Base-by-base conservation (phyloP, 2,113 vertebrate species). In the Ellobius talpinus region DNA sequence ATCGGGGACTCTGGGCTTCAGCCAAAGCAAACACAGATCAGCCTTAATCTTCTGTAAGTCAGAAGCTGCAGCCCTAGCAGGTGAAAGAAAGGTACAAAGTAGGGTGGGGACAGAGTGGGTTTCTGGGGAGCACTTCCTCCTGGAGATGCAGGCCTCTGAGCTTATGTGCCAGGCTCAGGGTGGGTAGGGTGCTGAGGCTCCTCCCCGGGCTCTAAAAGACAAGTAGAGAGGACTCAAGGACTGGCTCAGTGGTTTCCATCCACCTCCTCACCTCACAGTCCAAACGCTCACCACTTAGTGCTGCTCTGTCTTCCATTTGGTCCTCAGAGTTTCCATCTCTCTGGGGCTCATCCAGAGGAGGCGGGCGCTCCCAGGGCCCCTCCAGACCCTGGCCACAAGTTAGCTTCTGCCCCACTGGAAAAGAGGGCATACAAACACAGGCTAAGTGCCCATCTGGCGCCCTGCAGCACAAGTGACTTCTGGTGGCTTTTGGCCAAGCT, bases 21-120 rank as follows among this genome's bases (percentile, higher is more conserved):
- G 97, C 96, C 92, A 97, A 97, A 97, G 97, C 98, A 97, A 96
- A 97, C 97, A 97, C 86, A 97, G 94, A 97, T 96, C 94, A 98
- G 92, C 89, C 89, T 97, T 93, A 91, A 79, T 97, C 96, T 97
- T 96, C 97, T 97, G 96, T 63, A 96, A 94, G n/a, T 97, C 95
- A 96, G 97, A 97, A 98, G 97, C 97, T 24, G 21, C 98, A 98
- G 98, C 97, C 96, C 96, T 97, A 97, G 98, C 98, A 13, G 92
- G 77, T 85, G 55, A 96, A 92, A 84, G 86, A 66, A 89, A 85
- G 92, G 82, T 55, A 94, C 92, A 90, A 95, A 86, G 79, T 50
- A 93, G 92, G 96, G 45, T 66, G 19, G 61, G 61, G 84, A 85
- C 36, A 78, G 90, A 96, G 86, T 85, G 90, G 90, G 82, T 90